Percentiles rank a stretch among this genome's conserved stretches.
Evolutionary conservation across 2,797 vertebrate species (phyloP).

Genomic region (Heteromormyrus szaboi): DNA sequence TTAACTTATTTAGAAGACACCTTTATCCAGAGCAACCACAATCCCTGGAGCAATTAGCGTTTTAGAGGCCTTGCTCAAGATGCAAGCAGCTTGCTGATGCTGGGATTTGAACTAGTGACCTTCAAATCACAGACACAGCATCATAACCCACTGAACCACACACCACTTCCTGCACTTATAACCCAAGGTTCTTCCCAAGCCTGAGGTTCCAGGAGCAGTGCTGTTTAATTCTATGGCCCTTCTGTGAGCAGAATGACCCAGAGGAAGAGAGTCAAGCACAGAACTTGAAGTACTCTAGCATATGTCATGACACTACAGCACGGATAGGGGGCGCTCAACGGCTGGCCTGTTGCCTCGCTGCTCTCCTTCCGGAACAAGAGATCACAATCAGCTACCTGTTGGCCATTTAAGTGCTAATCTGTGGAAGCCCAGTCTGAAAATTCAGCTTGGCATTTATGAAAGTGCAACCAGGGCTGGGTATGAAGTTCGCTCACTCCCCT

Average conservation of each 20-base stretch:
- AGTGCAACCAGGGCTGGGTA: neutral
- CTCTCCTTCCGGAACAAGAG: neutral
- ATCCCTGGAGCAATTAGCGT: neutral
- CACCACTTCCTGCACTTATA: neutral
- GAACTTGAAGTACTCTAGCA: neutral
- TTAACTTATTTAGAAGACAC: neutral
- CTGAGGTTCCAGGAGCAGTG: neutral
- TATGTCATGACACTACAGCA: neutral
- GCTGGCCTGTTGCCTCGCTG: neutral
- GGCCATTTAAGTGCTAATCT: slow-evolving; percentile 25
- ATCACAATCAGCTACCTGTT: neutral
- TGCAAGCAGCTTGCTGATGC: neutral
- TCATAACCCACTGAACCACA: neutral
- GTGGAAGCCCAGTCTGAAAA: slow-evolving; percentile 54
- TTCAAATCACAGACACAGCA: neutral
- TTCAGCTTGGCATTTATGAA: neutral
- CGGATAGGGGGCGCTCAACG: neutral
- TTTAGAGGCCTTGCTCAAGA: neutral
- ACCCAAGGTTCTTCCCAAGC: neutral
- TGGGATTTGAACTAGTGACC: neutral
- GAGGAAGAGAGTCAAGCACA: neutral
- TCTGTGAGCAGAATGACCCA: neutral
- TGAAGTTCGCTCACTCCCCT: neutral
- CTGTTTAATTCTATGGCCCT: neutral
- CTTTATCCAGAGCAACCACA: neutral